Evolutionary conservation across 1,140 invertebrate species (phyloP).

Genomic region (Drosophila baimaii): DNA sequence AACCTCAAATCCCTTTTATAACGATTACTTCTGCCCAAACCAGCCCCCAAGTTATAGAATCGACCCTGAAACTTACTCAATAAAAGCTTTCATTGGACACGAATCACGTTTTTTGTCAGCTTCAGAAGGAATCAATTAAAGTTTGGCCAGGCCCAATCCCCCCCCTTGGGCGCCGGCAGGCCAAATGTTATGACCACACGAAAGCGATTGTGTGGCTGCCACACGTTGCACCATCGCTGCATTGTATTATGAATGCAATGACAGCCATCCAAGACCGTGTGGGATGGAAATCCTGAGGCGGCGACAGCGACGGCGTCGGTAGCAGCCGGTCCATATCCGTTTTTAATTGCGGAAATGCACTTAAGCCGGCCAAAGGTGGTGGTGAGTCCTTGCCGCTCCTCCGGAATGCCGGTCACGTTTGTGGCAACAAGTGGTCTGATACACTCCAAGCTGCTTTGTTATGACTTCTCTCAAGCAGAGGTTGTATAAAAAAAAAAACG

Average conservation of each 20-base stretch:
- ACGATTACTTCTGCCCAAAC: neutral
- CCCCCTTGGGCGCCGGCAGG: neutral
- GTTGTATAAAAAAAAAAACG: constrained; percentile 1
- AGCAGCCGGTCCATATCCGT: constrained; percentile 60
- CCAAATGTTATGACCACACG: neutral
- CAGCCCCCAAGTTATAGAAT: neutral
- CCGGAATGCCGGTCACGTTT: constrained; percentile 71
- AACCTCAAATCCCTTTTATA: neutral
- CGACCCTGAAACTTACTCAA: constrained; percentile 10
- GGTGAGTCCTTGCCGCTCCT: constrained; percentile 9
- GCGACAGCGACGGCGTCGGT: neutral
- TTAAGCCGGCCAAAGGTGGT: constrained; percentile 53
- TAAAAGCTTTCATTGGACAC: neutral
- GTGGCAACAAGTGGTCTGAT: constrained; percentile 66
- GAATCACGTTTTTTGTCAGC: constrained; percentile 36
- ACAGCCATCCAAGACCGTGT: neutral
- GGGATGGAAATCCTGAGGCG: neutral
- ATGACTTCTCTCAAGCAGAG: constrained; percentile 7
- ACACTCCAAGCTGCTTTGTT: constrained; percentile 25
- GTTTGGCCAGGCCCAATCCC: constrained; percentile 33
- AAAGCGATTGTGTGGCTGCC: constrained; percentile 32
- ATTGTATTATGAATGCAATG: constrained; percentile 32
- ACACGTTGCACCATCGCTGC: constrained; percentile 44
- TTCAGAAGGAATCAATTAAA: constrained; percentile 50
- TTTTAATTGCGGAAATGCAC: constrained; percentile 80